These are phyloP conservation scores for Ianthella basta DNA, from an alignment of 37 sponge, comb jelly and placozoan genomes.

Conservation along the genomic window DNA sequence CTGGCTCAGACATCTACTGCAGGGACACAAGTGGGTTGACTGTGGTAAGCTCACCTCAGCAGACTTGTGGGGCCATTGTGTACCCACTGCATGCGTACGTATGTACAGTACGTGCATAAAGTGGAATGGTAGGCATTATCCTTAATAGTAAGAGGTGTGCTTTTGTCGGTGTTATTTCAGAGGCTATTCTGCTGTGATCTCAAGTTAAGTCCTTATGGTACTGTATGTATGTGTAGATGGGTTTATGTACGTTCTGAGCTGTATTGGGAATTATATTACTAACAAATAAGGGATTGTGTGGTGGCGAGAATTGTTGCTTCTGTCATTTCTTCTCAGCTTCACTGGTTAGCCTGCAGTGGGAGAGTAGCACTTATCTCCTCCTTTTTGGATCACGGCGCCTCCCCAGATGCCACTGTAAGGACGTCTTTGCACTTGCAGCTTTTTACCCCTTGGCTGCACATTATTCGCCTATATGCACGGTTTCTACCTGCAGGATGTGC, in stretches of 20 bases:
- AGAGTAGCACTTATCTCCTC: slow-evolving; percentile 75
- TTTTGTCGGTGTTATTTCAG: too few relatives aligned
- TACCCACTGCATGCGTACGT: not conserved
- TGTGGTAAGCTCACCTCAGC: slow-evolving; percentile 54
- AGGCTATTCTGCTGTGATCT: too few relatives aligned
- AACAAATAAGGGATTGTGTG: not conserved
- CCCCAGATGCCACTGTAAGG: slow-evolving; percentile 77
- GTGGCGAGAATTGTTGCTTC: not conserved
- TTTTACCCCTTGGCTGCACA: too few relatives aligned
- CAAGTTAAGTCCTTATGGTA: too few relatives aligned
- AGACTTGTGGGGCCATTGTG: not conserved
- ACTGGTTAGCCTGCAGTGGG: slow-evolving; percentile 96
- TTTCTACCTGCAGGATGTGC: slow-evolving; percentile 64
- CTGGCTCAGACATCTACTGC: slow-evolving; percentile 82
- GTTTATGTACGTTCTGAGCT: too few relatives aligned
- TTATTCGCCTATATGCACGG: not conserved
- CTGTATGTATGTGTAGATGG: too few relatives aligned
- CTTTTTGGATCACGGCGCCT: slow-evolving; percentile 76
- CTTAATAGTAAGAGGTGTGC: too few relatives aligned
- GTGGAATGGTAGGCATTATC: too few relatives aligned
- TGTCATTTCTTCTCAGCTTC: slow-evolving; percentile 55
- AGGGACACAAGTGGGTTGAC: slow-evolving; percentile 88
- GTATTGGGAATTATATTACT: too few relatives aligned
- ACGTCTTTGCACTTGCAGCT: not conserved
- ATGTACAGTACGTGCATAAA: too few relatives aligned